Base-by-base conservation (phyloP, 2,888 invertebrate species). In the Caenorhabditis auriculariae region DNA sequence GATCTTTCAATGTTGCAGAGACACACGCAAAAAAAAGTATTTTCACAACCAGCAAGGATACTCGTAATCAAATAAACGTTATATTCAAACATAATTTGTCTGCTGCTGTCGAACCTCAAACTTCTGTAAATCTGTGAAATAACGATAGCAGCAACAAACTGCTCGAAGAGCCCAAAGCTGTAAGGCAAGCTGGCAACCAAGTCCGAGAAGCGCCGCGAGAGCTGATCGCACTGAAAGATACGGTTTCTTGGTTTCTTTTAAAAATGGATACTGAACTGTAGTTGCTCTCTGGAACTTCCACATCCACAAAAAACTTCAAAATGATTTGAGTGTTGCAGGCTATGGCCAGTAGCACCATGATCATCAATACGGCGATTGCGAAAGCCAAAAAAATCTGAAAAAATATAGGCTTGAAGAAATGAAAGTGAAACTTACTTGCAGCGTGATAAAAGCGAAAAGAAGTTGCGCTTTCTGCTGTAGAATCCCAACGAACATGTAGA, bases 401-500 rank as follows among this genome's bases (percentile, higher is more conserved):
- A 45, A 42, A n/a, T 12, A 27, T 19, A 15, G 4, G 2, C 12
- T n/a, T n/a, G n/a, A 41, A 23, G 21, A 58, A 46, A 27, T 15
- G n/a, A 39, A 32, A 29, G 0, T 41, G 17, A n/a, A 17, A 7
- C 35, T 41, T 29, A 70, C 73, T 60, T 73, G 73, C n/a, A 73
- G 46, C 3, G 61, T 45, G 15, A 73, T 68, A 42, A 73, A 70
- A 0, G 73, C 66, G 38, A 62, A 70, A n/a, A 73, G 56, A 5
- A 70, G 53, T 12, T 60, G 56, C 15, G 70, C 62, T 37, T 63
- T 69, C 38, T 70, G 66, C 41, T 73, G 73, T 15, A 73, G 35
- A n/a, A 73, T 66, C 5, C 70, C 73, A 42, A 73, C 69, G 48
- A 70, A 66, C 56, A 73, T 63, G 43, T 70, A 73, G 17, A 73